Evolutionary conservation across 2,888 invertebrate species (phyloP).

Genomic region (Limnephilus lunatus): DNA sequence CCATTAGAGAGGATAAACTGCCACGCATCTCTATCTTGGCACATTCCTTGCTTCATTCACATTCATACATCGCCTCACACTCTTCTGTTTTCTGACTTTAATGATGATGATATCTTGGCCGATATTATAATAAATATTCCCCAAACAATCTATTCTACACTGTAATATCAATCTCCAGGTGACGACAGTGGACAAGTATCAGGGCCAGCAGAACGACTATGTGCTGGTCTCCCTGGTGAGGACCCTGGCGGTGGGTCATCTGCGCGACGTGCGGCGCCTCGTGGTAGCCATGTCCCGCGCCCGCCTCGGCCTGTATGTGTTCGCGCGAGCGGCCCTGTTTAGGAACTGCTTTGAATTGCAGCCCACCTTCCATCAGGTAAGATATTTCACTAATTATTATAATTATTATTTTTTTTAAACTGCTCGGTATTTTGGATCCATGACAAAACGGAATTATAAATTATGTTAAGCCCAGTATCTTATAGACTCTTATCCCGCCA

Average conservation of each 20-base stretch:
- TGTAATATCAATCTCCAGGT: conserved; percentile 74
- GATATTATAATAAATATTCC: no score
- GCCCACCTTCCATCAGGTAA: conserved; percentile 93
- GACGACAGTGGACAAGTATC: conserved; percentile 99
- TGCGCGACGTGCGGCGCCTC: conserved; percentile 95
- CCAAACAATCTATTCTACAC: not conserved
- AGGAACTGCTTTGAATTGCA: conserved; percentile 97
- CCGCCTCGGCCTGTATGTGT: conserved; percentile 96
- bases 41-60: no score
- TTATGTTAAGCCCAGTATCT: no score
- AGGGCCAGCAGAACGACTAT: conserved; percentile 99
- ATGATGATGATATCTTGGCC: no score
- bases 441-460: no score
- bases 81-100: no score
- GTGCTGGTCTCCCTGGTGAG: conserved; percentile 97
- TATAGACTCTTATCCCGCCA: no score
- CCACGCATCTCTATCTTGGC: no score
- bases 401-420: no score
- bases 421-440: no score
- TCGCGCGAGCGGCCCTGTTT: conserved; percentile 94
- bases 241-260: conserved; percentile 97
- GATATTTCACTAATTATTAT: not conserved
- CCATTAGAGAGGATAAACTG: no score
- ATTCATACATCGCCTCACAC: no score
- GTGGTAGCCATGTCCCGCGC: conserved; percentile 99